Percentiles rank a stretch among this genome's conserved stretches.
Evolutionary conservation across 2,113 vertebrate species (phyloP).

Genomic region (Vulpes lagopus): DNA sequence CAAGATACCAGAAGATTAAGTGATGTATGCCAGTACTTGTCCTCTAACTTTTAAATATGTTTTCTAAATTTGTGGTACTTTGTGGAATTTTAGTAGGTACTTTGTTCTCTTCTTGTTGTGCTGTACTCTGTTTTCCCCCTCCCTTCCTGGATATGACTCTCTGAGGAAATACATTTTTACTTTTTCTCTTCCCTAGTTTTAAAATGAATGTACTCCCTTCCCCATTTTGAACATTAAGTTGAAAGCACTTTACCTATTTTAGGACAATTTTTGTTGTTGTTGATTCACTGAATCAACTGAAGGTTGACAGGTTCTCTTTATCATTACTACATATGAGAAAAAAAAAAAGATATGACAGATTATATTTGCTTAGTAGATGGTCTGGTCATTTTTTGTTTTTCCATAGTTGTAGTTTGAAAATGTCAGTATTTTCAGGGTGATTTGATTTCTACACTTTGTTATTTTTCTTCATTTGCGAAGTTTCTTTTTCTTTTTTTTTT

Average conservation of each 20-base stretch:
- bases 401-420: neutral
- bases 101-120: neutral
- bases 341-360: neutral
- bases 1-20: neutral
- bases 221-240: neutral
- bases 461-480: neutral
- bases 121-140: neutral
- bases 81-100: neutral
- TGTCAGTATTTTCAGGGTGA: neutral
- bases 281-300: neutral
- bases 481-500: neutral
- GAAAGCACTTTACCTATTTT: neutral
- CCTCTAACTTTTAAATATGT: neutral
- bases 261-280: neutral
- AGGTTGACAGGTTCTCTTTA: neutral
- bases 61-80: slow-evolving; percentile 3
- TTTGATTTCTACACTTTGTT: neutral
- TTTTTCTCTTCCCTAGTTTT: neutral
- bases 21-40: neutral
- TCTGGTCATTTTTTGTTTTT: slow-evolving; percentile 26
- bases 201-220: neutral
- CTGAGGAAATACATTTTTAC: neutral
- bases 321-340: neutral
- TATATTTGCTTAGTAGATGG: neutral
- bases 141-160: neutral